These are phyloP conservation scores for Hecatera dysodea DNA, from an alignment of 2,888 invertebrate species.

Conservation along the genomic window DNA sequence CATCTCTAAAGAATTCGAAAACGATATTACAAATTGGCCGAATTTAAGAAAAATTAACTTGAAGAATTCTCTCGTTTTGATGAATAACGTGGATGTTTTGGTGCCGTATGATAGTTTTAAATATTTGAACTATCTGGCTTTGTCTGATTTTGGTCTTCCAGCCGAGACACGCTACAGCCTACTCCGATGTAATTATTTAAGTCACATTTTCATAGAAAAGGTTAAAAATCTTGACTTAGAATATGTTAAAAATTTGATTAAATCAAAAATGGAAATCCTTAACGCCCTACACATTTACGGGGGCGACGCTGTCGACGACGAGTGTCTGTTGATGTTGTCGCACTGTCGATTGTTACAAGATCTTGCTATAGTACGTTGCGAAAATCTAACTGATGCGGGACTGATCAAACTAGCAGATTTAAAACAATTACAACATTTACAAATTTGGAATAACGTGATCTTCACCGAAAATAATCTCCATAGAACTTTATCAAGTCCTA, in stretches of 20 bases:
- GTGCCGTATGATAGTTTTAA: slow-evolving; percentile 81
- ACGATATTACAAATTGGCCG: slow-evolving; percentile 79
- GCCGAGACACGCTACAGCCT: slow-evolving; percentile 79
- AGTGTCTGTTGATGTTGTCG: slow-evolving; percentile 78
- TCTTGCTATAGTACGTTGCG: slow-evolving; percentile 84
- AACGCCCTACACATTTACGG: slow-evolving; percentile 84
- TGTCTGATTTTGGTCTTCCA: slow-evolving; percentile 86
- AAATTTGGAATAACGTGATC: slow-evolving; percentile 85
- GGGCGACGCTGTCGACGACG: slow-evolving; percentile 81
- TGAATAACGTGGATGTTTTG: slow-evolving; percentile 72
- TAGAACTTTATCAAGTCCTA: slow-evolving; percentile 77
- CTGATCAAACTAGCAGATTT: slow-evolving; percentile 76
- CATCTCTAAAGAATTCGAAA: slow-evolving; percentile 79
- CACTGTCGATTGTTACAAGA: slow-evolving; percentile 80
- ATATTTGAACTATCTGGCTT: slow-evolving; percentile 77
- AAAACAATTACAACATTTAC: slow-evolving; percentile 78
- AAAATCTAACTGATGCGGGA: slow-evolving; percentile 83
- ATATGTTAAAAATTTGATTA: slow-evolving; percentile 79
- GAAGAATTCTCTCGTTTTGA: slow-evolving; percentile 81
- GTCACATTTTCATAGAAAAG: slow-evolving; percentile 85
- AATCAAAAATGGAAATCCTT: slow-evolving; percentile 77
- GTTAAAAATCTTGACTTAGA: slow-evolving; percentile 79
- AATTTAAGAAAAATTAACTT: slow-evolving; percentile 81
- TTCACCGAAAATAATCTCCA: slow-evolving; percentile 81
- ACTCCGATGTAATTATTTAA: slow-evolving; percentile 79